phyloP scores from a whole-genome alignment of 2,888 invertebrate genomes.

The Crioceris asparagi region DNA sequence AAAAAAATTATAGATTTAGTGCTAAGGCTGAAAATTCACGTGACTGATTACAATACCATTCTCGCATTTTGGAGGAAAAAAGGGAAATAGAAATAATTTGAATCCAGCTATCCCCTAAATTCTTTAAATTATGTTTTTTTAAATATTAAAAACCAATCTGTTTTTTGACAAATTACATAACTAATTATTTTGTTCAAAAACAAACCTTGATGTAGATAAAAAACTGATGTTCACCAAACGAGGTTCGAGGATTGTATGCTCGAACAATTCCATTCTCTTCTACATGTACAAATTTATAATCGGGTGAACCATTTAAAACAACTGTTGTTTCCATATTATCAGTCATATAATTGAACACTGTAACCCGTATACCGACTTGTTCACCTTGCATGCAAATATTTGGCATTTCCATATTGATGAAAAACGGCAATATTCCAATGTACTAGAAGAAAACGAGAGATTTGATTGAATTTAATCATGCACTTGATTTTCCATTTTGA shows the following conservation, averaged over 20 bases:
- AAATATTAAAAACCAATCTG: too few relatives aligned
- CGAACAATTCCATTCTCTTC: slow-evolving; percentile 77
- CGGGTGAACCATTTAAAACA: slow-evolving; percentile 70
- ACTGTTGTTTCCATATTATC: slow-evolving; percentile 77
- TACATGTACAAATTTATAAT: slow-evolving; percentile 87
- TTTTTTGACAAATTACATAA: too few relatives aligned
- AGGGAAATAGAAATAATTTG: too few relatives aligned
- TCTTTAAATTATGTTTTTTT: too few relatives aligned
- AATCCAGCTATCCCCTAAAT: too few relatives aligned
- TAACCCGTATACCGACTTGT: slow-evolving; percentile 84
- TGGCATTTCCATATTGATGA: slow-evolving; percentile 90
- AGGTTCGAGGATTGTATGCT: slow-evolving; percentile 83
- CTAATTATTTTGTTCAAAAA: too few relatives aligned
- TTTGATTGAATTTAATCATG: too few relatives aligned
- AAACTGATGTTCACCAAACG: slow-evolving; percentile 90
- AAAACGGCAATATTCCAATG: slow-evolving; percentile 84
- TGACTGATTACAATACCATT: too few relatives aligned
- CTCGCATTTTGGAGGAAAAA: too few relatives aligned
- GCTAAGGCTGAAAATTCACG: too few relatives aligned
- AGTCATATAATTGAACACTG: slow-evolving; percentile 89
- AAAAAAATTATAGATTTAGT: too few relatives aligned
- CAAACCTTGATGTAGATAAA: slow-evolving; percentile 63
- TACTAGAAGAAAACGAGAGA: slow-evolving; percentile 56
- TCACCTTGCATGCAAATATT: slow-evolving; percentile 67
- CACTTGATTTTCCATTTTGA: too few relatives aligned